Percentiles rank a stretch among this genome's conserved stretches.
Conservation (phyloP, 1,140 invertebrate genomes). For the Mamestra configurata region DNA sequence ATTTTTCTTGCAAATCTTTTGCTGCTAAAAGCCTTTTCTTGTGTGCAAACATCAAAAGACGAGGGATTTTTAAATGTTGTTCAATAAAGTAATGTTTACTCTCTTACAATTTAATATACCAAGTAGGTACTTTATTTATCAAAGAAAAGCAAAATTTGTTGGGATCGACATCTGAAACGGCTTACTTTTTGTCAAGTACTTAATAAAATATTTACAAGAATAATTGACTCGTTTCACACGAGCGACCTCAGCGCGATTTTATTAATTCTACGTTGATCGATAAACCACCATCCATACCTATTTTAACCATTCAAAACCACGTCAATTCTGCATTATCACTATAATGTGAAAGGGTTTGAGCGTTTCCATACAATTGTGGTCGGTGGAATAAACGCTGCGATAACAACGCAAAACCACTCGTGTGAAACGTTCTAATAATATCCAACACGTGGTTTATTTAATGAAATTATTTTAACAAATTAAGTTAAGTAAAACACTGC, state of each 20-base stretch:
- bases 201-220: no score
- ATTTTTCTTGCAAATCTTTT: not conserved
- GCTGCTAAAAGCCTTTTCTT: not conserved
- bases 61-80: not conserved
- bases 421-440: not conserved
- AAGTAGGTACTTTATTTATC: not conserved
- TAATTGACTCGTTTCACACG: no score
- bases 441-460: not conserved
- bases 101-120: not conserved
- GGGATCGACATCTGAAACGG: no score
- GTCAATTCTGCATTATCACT: not conserved
- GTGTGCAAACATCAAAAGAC: slow-evolving; percentile 1
- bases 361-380: not conserved
- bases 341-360: not conserved
- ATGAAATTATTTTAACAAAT: slow-evolving; percentile 9
- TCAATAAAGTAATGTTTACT: not conserved
- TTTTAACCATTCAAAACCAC: not conserved
- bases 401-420: not conserved
- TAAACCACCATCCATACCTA: not conserved
- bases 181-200: no score
- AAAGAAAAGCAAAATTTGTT: not conserved
- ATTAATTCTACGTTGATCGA: no score
- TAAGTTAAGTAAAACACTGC: slow-evolving; percentile 2
- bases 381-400: not conserved
- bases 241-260: no score